phyloP scores from a whole-genome alignment of 1,140 invertebrate genomes.

The Camponotus floridanus region DNA sequence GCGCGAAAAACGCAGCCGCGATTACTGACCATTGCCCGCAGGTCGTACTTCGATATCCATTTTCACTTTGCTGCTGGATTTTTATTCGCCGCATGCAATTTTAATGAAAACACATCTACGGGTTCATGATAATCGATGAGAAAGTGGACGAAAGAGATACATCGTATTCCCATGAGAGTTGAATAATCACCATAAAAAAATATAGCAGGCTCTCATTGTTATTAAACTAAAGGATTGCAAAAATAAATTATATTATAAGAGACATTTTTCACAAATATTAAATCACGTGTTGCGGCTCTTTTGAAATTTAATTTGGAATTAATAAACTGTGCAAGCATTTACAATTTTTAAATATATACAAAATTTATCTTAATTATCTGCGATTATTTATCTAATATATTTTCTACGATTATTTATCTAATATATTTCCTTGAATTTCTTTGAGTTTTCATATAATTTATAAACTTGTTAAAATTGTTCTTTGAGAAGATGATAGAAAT shows the following conservation, averaged over 20 bases:
- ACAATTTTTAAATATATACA: background rate
- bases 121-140: conserved; percentile 18
- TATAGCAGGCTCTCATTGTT: background rate
- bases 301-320: background rate
- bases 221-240: background rate
- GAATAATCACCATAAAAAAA: conserved; percentile 5
- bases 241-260: background rate
- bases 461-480: background rate
- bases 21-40: conserved; percentile 51
- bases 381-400: no score
- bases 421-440: background rate
- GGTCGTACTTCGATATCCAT: conserved; percentile 59
- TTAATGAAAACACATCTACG: conserved; percentile 52
- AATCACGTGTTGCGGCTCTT: background rate
- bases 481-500: background rate
- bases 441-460: background rate
- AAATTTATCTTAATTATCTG: no score
- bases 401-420: no score
- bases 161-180: background rate
- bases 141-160: conserved; percentile 20
- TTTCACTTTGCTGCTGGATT: conserved; percentile 39
- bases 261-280: background rate
- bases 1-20: conserved; percentile 44
- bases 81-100: conserved; percentile 52
- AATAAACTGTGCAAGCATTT: background rate